These are phyloP conservation scores for Coilia nasus DNA, from an alignment of 2,797 vertebrate species.

Conservation along the genomic window DNA sequence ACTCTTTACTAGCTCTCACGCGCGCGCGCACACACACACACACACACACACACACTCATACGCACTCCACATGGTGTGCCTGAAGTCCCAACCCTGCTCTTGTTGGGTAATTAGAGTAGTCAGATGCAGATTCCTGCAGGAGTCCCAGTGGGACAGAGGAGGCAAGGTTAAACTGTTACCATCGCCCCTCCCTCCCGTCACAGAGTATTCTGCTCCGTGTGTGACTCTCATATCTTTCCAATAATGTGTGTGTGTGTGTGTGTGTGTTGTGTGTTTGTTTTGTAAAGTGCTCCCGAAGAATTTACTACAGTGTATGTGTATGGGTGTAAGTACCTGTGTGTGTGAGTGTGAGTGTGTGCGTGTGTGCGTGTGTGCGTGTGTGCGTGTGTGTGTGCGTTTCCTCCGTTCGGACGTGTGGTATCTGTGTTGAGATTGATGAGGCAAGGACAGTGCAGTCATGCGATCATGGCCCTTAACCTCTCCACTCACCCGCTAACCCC, in stretches of 20 bases:
- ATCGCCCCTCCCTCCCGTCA: conserved; percentile 38
- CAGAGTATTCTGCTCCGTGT: conserved; percentile 18
- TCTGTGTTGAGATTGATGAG: conserved; percentile 10
- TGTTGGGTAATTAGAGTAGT: conserved; percentile 65
- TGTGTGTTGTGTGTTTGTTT: neutral
- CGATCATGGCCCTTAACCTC: neutral
- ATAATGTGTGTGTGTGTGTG: neutral
- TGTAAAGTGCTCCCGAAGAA: neutral
- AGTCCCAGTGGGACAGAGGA: conserved; percentile 59
- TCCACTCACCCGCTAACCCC: neutral
- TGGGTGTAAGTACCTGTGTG: no score
- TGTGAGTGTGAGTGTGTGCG: neutral
- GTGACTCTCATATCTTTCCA: conserved; percentile 21
- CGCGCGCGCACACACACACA: neutral
- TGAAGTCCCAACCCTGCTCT: conserved; percentile 60
- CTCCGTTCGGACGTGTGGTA: neutral
- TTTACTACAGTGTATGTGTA: neutral
- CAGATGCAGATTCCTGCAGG: conserved; percentile 65
- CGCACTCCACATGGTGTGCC: conserved; percentile 36
- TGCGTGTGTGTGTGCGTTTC: neutral
- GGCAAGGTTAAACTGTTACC: conserved; percentile 59
- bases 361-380: neutral
- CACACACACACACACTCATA: neutral
- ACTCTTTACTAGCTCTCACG: no score
- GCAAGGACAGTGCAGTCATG: neutral